phyloP scores from a whole-genome alignment of 2,113 vertebrate genomes.

The Steatornis caripensis region DNA sequence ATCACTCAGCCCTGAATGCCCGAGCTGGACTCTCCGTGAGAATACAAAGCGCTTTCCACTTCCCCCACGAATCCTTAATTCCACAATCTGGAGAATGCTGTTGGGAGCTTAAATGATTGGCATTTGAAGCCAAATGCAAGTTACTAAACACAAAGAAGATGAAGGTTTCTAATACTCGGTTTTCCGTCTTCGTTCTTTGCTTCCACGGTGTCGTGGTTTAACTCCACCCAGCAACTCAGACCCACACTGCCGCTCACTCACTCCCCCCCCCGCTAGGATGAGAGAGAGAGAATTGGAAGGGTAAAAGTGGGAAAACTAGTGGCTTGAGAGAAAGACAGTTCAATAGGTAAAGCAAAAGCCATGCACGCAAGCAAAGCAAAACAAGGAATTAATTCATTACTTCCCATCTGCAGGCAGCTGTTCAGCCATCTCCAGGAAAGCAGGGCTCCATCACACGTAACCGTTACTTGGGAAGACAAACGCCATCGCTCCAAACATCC shows the following conservation, averaged over 20 bases:
- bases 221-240: background rate
- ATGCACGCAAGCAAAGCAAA: accelerated
- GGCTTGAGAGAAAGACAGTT: background rate
- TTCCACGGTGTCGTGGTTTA: background rate
- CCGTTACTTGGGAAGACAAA: background rate
- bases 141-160: background rate
- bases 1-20: background rate
- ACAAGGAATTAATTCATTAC: background rate
- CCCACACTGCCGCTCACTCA: accelerated
- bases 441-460: accelerated
- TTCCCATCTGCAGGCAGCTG: background rate
- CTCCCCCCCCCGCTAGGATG: background rate
- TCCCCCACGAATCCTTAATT: background rate
- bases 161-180: background rate
- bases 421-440: background rate
- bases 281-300: background rate
- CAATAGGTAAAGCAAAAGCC: background rate
- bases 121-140: background rate
- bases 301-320: background rate
- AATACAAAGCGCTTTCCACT: background rate
- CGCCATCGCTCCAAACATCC: accelerated
- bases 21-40: background rate
- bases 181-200: background rate
- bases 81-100: background rate
- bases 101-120: background rate